Percentiles rank a stretch among this genome's conserved stretches.
These are phyloP conservation scores for Bothrops jararaca DNA, from an alignment of 2,113 vertebrate genomes.

Conservation along the genomic window DNA sequence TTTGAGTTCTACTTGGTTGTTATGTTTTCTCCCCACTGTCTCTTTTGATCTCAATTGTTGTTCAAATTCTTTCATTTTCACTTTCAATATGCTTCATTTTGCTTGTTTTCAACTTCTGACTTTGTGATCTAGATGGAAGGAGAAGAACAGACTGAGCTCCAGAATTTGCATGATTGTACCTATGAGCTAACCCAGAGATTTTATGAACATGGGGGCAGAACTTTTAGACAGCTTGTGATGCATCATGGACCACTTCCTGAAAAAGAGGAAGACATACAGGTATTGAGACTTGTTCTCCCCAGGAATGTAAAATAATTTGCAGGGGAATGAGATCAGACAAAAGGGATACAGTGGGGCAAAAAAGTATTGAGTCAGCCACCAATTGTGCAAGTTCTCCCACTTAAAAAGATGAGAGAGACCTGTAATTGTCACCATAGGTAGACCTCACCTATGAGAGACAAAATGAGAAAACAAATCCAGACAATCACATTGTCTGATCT, in stretches of 20 bases:
- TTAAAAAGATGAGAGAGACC: too few species aligned
- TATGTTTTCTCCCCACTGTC: too few species aligned
- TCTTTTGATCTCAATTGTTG: not conserved
- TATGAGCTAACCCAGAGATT: conserved; percentile 82
- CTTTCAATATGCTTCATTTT: not conserved
- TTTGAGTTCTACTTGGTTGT: not conserved
- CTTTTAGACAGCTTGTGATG: conserved; percentile 73
- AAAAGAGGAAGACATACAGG: conserved; percentile 85
- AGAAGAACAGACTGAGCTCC: conserved; percentile 76
- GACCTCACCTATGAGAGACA: too few species aligned
- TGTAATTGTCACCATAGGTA: too few species aligned
- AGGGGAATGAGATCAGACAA: not conserved
- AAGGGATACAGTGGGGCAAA: too few species aligned
- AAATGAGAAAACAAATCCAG: too few species aligned
- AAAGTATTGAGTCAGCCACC: too few species aligned
- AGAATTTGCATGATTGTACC: conserved; percentile 80
- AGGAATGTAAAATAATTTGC: not conserved
- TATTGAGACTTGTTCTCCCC: conserved; percentile 36
- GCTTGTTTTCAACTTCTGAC: not conserved
- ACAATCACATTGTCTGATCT: too few species aligned
- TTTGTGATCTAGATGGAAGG: conserved; percentile 68
- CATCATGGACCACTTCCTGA: conserved; percentile 79
- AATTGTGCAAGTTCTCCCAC: too few species aligned
- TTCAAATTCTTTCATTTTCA: not conserved
- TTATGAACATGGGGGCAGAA: conserved; percentile 69